Percentiles rank a stretch among this genome's conserved stretches.
phyloP scores from a whole-genome alignment of 2,113 vertebrate species.

The Tetraodon nigroviridis region DNA sequence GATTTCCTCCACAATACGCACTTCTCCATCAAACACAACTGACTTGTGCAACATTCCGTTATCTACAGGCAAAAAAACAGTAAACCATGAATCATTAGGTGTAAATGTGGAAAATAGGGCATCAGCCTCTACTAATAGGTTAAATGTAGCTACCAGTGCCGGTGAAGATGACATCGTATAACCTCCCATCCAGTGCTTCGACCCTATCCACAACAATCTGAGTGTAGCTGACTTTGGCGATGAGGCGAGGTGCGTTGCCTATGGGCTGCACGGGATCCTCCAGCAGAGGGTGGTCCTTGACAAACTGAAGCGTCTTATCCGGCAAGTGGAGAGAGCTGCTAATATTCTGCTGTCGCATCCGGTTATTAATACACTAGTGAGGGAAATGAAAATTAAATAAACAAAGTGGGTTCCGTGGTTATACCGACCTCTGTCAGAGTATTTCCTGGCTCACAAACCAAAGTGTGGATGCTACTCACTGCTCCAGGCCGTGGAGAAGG shows the following conservation, averaged over 20 bases:
- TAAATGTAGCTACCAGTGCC: slow-evolving; percentile 77
- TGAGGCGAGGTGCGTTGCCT: slow-evolving; percentile 81
- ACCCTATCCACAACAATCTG: slow-evolving; percentile 93
- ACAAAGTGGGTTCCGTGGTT: no score
- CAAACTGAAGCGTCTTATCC: slow-evolving; percentile 93
- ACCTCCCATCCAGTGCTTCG: slow-evolving; percentile 78
- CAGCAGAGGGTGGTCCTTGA: slow-evolving; percentile 94
- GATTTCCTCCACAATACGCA: slow-evolving; percentile 90
- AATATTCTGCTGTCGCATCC: slow-evolving; percentile 81
- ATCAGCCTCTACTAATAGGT: background rate
- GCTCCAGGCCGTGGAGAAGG: slow-evolving; percentile 89
- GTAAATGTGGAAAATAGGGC: background rate
- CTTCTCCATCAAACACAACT: slow-evolving; percentile 77
- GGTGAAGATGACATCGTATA: slow-evolving; percentile 89
- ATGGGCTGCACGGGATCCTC: slow-evolving; percentile 87
- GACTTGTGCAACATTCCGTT: slow-evolving; percentile 88
- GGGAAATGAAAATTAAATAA: background rate
- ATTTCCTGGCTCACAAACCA: background rate
- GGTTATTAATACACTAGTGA: slow-evolving; percentile 84
- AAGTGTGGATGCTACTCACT: slow-evolving; percentile 71
- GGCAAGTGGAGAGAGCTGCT: slow-evolving; percentile 86
- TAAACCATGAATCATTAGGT: background rate
- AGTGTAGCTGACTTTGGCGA: slow-evolving; percentile 88
- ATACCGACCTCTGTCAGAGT: background rate
- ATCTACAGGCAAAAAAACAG: background rate